Evolutionary conservation across 1,140 invertebrate genomes (phyloP).

Genomic region (Pseudachorutes palmiensis): DNA sequence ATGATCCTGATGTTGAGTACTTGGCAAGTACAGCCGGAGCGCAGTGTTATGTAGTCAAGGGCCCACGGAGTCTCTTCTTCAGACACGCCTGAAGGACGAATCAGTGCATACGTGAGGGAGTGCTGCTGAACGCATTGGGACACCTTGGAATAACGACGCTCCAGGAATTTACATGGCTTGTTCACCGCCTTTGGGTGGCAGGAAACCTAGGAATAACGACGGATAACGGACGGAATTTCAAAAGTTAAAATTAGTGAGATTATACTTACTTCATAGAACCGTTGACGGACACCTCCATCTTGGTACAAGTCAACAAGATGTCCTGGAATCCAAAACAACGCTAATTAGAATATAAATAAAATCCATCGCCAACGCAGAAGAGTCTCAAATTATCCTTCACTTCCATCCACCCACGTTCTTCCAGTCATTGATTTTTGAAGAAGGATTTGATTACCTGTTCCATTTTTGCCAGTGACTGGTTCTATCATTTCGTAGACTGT

Average conservation of each 20-base stretch:
- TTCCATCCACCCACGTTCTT: no score
- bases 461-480: conserved; percentile 65
- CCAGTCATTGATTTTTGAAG: no score
- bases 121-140: conserved; percentile 73
- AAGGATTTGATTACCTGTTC: conserved; percentile 40
- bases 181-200: conserved; percentile 61
- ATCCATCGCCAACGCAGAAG: no score
- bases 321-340: no score
- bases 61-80: conserved; percentile 50
- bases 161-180: conserved; percentile 66
- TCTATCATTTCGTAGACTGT: conserved; percentile 63
- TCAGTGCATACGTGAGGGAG: conserved; percentile 72
- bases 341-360: no score
- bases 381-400: no score
- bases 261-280: conserved; percentile 73
- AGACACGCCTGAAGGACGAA: conserved; percentile 43
- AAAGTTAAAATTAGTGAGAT: no score
- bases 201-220: no score
- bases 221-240: no score
- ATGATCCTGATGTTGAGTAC: conserved; percentile 42
- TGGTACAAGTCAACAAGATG: conserved; percentile 33
- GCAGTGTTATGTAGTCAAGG: conserved; percentile 69
- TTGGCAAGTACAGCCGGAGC: conserved; percentile 73
- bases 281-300: conserved; percentile 43
- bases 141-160: conserved; percentile 56